These are phyloP conservation scores for Troides oblongomaculatus DNA, from an alignment of 2,888 invertebrate species.

Conservation along the genomic window DNA sequence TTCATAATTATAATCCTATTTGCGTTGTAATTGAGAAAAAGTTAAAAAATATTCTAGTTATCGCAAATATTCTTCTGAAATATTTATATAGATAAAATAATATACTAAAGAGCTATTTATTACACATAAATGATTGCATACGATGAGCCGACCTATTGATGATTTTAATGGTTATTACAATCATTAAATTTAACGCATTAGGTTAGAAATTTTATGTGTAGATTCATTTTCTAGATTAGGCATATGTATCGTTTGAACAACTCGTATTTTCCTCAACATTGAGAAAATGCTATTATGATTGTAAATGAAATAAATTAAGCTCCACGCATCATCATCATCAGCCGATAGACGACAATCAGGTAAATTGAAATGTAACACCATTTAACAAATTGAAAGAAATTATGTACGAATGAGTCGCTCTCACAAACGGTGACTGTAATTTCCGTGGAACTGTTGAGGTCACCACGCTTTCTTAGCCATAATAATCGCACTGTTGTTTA, in stretches of 20 bases:
- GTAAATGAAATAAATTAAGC: no score
- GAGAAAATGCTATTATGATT: not conserved
- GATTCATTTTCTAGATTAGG: conserved; percentile 18
- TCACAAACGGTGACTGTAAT: conserved; percentile 25
- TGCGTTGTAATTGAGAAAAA: no score
- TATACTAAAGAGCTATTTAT: no score
- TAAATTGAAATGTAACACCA: conserved; percentile 2
- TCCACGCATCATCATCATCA: no score
- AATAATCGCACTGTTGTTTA: conserved; percentile 43
- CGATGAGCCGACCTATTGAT: conserved; percentile 18
- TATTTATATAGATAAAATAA: no score
- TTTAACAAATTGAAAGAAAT: conserved; percentile 14
- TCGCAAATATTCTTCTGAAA: no score
- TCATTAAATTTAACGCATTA: conserved; percentile 21
- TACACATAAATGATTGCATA: not conserved
- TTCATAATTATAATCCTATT: no score
- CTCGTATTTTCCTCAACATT: not conserved
- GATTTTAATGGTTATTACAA: conserved; percentile 13
- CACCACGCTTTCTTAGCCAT: conserved; percentile 56
- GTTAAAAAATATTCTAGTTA: no score
- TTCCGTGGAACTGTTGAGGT: conserved; percentile 39
- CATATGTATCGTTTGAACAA: conserved; percentile 7
- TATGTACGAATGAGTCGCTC: conserved; percentile 14
- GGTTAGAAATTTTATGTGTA: conserved; percentile 31
- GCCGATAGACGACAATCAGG: not conserved